A percentile compares a stretch with the other conserved stretches of the same genome.
phyloP scores from a whole-genome alignment of 2,888 invertebrate species.

The Prenolepis imparis region DNA sequence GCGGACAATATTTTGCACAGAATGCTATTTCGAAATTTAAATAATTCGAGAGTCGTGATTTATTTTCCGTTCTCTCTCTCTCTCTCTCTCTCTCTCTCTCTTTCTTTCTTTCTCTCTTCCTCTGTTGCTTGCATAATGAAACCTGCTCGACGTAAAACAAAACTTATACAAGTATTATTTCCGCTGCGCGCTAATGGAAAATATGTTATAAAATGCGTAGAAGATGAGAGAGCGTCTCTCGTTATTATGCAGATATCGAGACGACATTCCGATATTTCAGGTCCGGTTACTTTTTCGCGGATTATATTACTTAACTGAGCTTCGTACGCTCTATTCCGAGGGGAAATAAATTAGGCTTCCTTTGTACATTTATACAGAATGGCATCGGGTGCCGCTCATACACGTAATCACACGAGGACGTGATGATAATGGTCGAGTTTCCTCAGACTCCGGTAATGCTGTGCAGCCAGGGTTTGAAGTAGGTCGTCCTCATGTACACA shows the following conservation, averaged over 20 bases:
- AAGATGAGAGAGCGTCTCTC: conserved; percentile 5
- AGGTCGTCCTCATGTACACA: conserved; percentile 97
- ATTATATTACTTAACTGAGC: conserved; percentile 56
- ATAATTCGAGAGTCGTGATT: conserved; percentile 27
- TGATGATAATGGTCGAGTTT: conserved; percentile 41
- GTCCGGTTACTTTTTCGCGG: conserved; percentile 24
- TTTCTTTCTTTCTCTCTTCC: neutral
- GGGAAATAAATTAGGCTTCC: conserved; percentile 81
- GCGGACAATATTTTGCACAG: conserved; percentile 15
- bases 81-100: neutral
- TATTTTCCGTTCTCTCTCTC: neutral
- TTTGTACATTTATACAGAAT: conserved; percentile 85
- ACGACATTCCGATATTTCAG: conserved; percentile 29
- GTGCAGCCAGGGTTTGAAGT: conserved; percentile 96
- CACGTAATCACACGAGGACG: conserved; percentile 37
- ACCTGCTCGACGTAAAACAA: neutral
- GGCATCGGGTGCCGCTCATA: conserved; percentile 72
- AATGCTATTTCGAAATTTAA: conserved; percentile 57
- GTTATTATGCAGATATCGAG: conserved; percentile 46
- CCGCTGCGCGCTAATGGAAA: conserved; percentile 13
- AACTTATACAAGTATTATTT: conserved; percentile 12
- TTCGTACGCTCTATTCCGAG: conserved; percentile 62
- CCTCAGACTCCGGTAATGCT: conserved; percentile 87
- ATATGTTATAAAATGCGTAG: neutral
- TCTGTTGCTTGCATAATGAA: neutral